A percentile compares a stretch with the other conserved stretches of the same genome.
phyloP scores from a whole-genome alignment of 2,888 invertebrate species.

The Callimorpha dominula region DNA sequence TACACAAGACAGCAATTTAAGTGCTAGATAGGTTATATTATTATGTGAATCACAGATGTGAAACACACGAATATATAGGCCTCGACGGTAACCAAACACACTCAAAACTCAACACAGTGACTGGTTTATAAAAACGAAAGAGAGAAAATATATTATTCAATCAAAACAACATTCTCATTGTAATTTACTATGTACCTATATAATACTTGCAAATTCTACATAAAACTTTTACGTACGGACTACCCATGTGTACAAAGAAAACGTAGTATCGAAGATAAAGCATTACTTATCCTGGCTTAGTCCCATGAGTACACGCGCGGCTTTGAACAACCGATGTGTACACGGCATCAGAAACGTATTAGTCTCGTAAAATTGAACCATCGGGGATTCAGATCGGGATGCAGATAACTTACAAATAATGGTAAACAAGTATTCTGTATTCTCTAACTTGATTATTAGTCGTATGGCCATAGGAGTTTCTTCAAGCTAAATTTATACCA shows the following conservation, averaged over 20 bases:
- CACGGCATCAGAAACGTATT: constrained; percentile 27
- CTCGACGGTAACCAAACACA: too few relatives aligned
- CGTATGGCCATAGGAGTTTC: not conserved
- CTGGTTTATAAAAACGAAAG: too few relatives aligned
- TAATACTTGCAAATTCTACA: not conserved
- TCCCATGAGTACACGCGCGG: constrained; percentile 19
- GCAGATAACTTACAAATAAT: constrained; percentile 3
- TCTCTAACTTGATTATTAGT: not conserved
- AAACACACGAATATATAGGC: not conserved
- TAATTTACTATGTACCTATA: not conserved
- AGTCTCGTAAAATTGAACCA: constrained; percentile 20
- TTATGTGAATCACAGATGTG: not conserved
- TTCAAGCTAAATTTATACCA: too few relatives aligned
- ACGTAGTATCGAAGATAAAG: constrained; percentile 27
- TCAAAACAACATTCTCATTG: not conserved
- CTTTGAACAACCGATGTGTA: constrained; percentile 29
- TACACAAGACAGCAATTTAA: too few relatives aligned
- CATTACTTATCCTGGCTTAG: constrained; percentile 32
- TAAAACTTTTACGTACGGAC: not conserved
- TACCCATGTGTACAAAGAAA: not conserved
- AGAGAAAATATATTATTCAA: too few relatives aligned
- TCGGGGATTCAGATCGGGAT: not conserved
- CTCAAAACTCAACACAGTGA: too few relatives aligned
- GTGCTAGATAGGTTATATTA: too few relatives aligned
- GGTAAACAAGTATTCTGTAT: not conserved